Conservation (phyloP, 2,797 vertebrate genomes). For the Ctenopoma kingsleyae region DNA sequence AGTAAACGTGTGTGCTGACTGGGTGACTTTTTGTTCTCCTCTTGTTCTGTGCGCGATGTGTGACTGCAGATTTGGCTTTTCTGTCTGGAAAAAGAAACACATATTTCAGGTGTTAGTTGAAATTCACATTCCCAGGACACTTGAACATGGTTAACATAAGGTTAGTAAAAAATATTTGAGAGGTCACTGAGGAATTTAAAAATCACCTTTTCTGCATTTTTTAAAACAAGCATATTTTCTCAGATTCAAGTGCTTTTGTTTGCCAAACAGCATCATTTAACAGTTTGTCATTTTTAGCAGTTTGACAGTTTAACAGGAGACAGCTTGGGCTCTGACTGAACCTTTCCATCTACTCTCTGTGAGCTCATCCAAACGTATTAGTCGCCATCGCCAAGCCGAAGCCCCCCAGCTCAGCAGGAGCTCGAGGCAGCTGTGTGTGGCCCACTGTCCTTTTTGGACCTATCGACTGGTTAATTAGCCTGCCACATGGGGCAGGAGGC, state of each 20-base stretch:
- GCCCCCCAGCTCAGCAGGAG: slow-evolving; percentile 36
- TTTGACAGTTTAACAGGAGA: slow-evolving; percentile 54
- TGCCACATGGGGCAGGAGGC: slow-evolving; percentile 43
- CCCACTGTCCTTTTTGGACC: slow-evolving; percentile 38
- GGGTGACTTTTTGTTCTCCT: slow-evolving; percentile 43
- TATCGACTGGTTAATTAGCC: slow-evolving; percentile 64
- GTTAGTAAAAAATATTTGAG: slow-evolving; percentile 30
- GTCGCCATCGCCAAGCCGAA: slow-evolving; percentile 28
- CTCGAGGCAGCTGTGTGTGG: slow-evolving; percentile 66
- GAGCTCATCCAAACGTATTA: slow-evolving; percentile 25
- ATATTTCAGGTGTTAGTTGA: slow-evolving; percentile 40
- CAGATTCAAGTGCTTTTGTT: slow-evolving; percentile 38
- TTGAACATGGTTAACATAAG: slow-evolving; percentile 3
- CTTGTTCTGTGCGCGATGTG: slow-evolving; percentile 54
- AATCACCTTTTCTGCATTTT: slow-evolving; percentile 23
- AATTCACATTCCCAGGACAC: slow-evolving; percentile 29
- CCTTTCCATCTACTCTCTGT: slow-evolving; percentile 52
- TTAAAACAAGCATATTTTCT: slow-evolving; percentile 34
- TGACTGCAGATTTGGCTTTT: slow-evolving; percentile 61
- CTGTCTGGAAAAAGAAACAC: slow-evolving; percentile 29
- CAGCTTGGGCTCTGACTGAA: slow-evolving; percentile 63
- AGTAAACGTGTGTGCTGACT: slow-evolving; percentile 67
- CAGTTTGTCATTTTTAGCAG: slow-evolving; percentile 3
- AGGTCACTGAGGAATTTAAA: slow-evolving; percentile 31
- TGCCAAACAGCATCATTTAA: slow-evolving; percentile 28